These are phyloP conservation scores for Papilio demoleus DNA, from an alignment of 2,888 invertebrate species.

Conservation along the genomic window DNA sequence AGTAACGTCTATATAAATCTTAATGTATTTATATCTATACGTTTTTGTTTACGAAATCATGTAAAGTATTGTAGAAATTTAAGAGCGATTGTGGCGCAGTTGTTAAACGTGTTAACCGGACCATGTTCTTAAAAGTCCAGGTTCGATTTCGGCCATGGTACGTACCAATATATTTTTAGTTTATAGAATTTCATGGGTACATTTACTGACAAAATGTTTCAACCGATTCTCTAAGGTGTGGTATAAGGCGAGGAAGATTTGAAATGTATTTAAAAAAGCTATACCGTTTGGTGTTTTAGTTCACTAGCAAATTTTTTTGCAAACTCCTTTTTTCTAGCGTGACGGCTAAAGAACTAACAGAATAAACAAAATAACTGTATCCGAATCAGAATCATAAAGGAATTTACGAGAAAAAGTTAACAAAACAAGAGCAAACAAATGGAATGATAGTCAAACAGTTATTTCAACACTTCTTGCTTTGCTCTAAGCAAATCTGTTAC, in stretches of 20 bases:
- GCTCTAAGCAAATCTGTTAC: slow-evolving; percentile 33
- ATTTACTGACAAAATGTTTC: too few relatives aligned
- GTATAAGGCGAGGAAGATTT: too few relatives aligned
- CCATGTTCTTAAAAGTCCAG: too few relatives aligned
- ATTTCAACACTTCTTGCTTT: slow-evolving; percentile 24
- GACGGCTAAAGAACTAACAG: neutral
- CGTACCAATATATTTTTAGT: too few relatives aligned
- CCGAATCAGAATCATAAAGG: slow-evolving; percentile 6
- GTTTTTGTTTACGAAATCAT: neutral
- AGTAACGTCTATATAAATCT: slow-evolving; percentile 20
- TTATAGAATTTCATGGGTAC: too few relatives aligned
- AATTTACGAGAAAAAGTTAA: slow-evolving; percentile 2
- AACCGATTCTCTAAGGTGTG: too few relatives aligned
- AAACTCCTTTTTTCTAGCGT: neutral
- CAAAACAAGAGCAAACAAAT: slow-evolving; percentile 17
- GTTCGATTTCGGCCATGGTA: too few relatives aligned
- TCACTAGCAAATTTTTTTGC: neutral
- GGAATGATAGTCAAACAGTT: slow-evolving; percentile 33
- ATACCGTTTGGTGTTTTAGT: neutral
- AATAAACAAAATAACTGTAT: slow-evolving; percentile 10
- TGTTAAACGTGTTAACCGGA: too few relatives aligned
- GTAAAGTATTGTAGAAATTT: too few relatives aligned
- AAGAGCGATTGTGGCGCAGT: too few relatives aligned
- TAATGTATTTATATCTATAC: neutral
- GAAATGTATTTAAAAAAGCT: too few relatives aligned